phyloP scores from a whole-genome alignment of 2,888 invertebrate genomes.

The Watsonalla binaria region DNA sequence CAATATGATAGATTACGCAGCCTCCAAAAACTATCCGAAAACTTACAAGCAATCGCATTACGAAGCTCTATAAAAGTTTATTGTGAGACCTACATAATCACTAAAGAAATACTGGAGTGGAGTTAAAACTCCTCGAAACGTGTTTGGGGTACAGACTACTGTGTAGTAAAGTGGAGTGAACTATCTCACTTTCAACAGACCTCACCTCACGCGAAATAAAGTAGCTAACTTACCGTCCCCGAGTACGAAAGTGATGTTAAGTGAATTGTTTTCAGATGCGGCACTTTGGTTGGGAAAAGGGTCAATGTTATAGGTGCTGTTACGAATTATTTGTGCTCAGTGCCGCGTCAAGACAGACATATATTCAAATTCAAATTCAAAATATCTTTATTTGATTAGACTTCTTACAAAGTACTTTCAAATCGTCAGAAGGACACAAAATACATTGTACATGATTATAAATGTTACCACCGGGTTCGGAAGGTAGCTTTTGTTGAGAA shows the following conservation, averaged over 20 bases:
- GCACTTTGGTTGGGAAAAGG: constrained; percentile 8
- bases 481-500: no score
- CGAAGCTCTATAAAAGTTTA: constrained; percentile 9
- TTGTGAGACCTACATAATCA: constrained; percentile 18
- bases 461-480: no score
- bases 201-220: constrained; percentile 65
- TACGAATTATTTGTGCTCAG: no score
- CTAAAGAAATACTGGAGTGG: constrained; percentile 20
- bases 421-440: no score
- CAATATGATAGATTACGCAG: no score
- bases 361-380: no score
- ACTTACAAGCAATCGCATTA: not conserved
- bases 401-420: no score
- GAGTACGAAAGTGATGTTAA: not conserved
- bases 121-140: constrained; percentile 52
- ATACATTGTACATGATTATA: no score
- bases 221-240: constrained; percentile 41
- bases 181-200: constrained; percentile 71
- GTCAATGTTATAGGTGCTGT: no score
- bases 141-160: constrained; percentile 39
- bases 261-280: constrained; percentile 29
- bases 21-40: not conserved
- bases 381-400: no score
- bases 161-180: constrained; percentile 44
- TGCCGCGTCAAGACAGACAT: no score